These are phyloP conservation scores for Nothura maculosa DNA, from an alignment of 2,797 vertebrate genomes.

Conservation along the genomic window DNA sequence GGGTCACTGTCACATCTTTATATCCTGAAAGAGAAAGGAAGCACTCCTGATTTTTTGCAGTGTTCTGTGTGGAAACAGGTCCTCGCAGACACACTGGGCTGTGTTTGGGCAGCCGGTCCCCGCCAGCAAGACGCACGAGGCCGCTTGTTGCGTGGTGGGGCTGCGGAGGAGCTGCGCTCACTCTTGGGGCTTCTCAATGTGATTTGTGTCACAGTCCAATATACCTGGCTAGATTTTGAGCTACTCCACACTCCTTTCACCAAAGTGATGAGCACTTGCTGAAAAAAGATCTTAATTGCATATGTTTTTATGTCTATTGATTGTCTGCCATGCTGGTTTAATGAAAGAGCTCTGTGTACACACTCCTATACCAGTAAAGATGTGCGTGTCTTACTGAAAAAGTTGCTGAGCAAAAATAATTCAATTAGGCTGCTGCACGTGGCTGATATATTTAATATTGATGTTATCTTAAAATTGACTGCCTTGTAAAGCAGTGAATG, in stretches of 20 bases:
- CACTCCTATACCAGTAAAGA: conserved; percentile 6
- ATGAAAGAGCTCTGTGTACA: not conserved
- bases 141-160: not conserved
- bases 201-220: not conserved
- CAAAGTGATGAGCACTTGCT: not conserved
- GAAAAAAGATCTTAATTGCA: not conserved
- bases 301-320: not conserved
- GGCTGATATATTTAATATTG: conserved; percentile 42
- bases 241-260: not conserved
- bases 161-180: not conserved
- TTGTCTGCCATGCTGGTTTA: not conserved
- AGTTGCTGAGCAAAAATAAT: conserved; percentile 5
- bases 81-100: not conserved
- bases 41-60: not conserved
- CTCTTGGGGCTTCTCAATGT: not conserved
- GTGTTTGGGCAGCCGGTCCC: not conserved
- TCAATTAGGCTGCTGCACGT: not conserved
- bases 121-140: not conserved
- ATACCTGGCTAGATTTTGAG: not conserved
- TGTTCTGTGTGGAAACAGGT: not conserved
- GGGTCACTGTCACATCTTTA: not conserved
- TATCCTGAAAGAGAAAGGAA: not conserved
- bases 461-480: conserved; percentile 27
- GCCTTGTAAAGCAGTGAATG: conserved; percentile 19
- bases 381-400: conserved; percentile 16